Conservation (phyloP, 2,113 vertebrate genomes). For the Prunella fulvescens region DNA sequence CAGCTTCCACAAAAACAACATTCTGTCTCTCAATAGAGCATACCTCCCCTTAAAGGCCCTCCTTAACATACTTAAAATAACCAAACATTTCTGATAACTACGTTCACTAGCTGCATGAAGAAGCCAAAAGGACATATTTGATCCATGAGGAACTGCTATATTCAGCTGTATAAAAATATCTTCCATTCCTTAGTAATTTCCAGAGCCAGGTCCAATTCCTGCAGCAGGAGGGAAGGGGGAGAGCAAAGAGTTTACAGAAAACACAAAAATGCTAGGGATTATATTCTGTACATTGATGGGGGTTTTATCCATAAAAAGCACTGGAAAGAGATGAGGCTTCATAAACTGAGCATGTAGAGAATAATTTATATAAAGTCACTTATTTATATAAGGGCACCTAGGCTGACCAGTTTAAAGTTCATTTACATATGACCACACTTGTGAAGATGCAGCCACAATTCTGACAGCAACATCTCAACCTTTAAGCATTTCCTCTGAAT, state of each 20-base stretch:
- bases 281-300: background rate
- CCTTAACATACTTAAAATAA: slow-evolving; percentile 11
- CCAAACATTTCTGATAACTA: background rate
- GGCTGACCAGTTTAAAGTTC: background rate
- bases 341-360: background rate
- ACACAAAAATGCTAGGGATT: background rate
- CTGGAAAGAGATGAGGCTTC: background rate
- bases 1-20: background rate
- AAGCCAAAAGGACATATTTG: slow-evolving; percentile 41
- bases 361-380: background rate
- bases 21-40: background rate
- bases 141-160: background rate
- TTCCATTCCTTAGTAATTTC: background rate
- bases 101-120: background rate
- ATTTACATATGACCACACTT: background rate
- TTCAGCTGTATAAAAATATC: background rate
- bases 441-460: background rate
- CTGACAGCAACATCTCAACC: background rate
- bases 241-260: background rate
- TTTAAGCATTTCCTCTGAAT: background rate
- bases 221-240: background rate
- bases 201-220: background rate
- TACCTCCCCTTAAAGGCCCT: background rate
- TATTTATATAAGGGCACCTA: background rate
- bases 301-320: background rate